Evolutionary conservation across 2,797 vertebrate species (phyloP), one percentile per base, ranked within the genome.

Genomic region (Chaenodraco wilsoni): DNA sequence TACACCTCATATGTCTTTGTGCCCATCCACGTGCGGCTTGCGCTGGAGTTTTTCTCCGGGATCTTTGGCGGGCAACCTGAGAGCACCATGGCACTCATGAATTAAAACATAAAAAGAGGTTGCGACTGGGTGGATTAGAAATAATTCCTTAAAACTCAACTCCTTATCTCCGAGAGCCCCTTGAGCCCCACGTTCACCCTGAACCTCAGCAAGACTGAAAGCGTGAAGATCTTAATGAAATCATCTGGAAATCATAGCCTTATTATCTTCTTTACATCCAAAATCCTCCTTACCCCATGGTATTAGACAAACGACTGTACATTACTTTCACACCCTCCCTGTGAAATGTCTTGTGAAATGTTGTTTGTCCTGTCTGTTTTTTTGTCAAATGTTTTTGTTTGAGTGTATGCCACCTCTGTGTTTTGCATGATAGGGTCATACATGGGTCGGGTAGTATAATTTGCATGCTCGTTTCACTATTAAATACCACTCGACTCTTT

Each of bases 1-100:
- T 99, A 99, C 87, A 98, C 98, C 0, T 96, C 97, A 10, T 99
- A 99, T 0, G 95, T 98, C 84, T 99, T 99, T 4, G 94, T 99
- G 49, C 97, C 98, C 65, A 96, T 98, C 84, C 98, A 99, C 0
- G 62, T 98, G 77, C 93, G 91, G 14, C 92, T 99, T 84, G 98
- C 97, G 9, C 90, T 98, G 85, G 89, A 96, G 82, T 99, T 99
- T 89, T 98, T 99, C 93, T 97, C 94, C 1, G 96, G 94, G 87
- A 93, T 98, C 17, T 95, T 95, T 10, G 95, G 96, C 0, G 93
- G 94, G 11, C 95, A 95, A 75, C 89, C 88, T 0, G 94, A 95
- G 80, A 94, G 94, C 87, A 84, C 95, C 0, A 86, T 94, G 78
- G 77, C 95, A 1, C 81, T 96, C 15, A 90, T 96, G 91, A 96